Percentiles rank a stretch among this genome's conserved stretches.
phyloP scores from a whole-genome alignment of 2,888 invertebrate species.

The Beris morrisii region DNA sequence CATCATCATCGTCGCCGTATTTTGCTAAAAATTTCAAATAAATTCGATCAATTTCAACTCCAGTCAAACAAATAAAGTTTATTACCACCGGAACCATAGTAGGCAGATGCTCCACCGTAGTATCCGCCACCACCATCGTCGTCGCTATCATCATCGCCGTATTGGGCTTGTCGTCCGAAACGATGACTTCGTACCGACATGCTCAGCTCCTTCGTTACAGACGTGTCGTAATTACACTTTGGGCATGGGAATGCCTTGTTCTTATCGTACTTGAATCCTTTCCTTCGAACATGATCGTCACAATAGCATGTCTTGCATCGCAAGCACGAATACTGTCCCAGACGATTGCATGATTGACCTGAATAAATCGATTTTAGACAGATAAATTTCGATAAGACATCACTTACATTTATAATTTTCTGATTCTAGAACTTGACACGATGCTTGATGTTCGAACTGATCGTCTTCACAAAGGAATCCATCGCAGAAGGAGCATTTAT shows the following conservation, averaged over 20 bases:
- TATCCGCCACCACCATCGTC: constrained; percentile 49
- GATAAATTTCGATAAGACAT: not conserved
- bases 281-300: constrained; percentile 92
- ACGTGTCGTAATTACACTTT: constrained; percentile 91
- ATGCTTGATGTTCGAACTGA: constrained; percentile 97
- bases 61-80: constrained; percentile 36
- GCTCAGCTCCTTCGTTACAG: constrained; percentile 90
- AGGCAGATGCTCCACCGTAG: constrained; percentile 27
- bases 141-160: constrained; percentile 64
- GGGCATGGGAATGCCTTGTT: constrained; percentile 88
- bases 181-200: constrained; percentile 91
- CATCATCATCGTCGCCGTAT: constrained; percentile 59
- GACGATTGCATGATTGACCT: constrained; percentile 83
- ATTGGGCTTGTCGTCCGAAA: constrained; percentile 81
- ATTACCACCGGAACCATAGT: constrained; percentile 33
- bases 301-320: constrained; percentile 96
- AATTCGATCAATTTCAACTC: constrained; percentile 45
- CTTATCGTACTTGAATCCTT: constrained; percentile 85
- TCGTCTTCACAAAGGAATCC: constrained; percentile 92
- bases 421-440: constrained; percentile 91
- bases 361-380: constrained; percentile 5
- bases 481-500: constrained; percentile 88
- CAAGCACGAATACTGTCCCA: constrained; percentile 93
- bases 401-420: constrained; percentile 87
- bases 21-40: constrained; percentile 42